A percentile compares a stretch with the other conserved stretches of the same genome.
Evolutionary conservation across 2,797 vertebrate genomes (phyloP).

Genomic region (Tokudaia muenninki): DNA sequence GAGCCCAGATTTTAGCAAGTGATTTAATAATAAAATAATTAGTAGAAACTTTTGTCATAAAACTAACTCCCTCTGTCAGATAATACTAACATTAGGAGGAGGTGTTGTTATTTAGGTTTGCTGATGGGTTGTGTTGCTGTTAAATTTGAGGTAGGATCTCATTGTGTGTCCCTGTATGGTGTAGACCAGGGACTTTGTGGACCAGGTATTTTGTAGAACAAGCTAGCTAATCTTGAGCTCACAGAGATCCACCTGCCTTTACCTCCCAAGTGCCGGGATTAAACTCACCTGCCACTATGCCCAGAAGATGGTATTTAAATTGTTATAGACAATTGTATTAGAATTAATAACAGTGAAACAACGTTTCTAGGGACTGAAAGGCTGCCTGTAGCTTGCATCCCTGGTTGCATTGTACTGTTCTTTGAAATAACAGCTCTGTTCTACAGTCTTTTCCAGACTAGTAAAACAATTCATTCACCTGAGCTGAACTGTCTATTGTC

Average conservation of each 20-base stretch:
- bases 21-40: conserved; percentile 2
- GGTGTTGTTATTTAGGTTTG: background rate
- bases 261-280: background rate
- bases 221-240: background rate
- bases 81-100: background rate
- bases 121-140: background rate
- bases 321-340: background rate
- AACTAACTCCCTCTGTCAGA: background rate
- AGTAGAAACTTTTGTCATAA: conserved; percentile 8
- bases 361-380: background rate
- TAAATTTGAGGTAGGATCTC: background rate
- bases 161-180: background rate
- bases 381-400: background rate
- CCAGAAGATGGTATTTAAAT: background rate
- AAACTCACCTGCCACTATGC: background rate
- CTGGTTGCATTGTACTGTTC: background rate
- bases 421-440: background rate
- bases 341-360: background rate
- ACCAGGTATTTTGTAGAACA: background rate
- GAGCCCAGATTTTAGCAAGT: background rate
- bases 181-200: background rate
- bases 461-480: conserved; percentile 32
- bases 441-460: background rate
- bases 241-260: background rate
- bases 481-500: conserved; percentile 31